Evolutionary conservation across 2,888 invertebrate genomes (phyloP).

Genomic region (Atherix ibis): DNA sequence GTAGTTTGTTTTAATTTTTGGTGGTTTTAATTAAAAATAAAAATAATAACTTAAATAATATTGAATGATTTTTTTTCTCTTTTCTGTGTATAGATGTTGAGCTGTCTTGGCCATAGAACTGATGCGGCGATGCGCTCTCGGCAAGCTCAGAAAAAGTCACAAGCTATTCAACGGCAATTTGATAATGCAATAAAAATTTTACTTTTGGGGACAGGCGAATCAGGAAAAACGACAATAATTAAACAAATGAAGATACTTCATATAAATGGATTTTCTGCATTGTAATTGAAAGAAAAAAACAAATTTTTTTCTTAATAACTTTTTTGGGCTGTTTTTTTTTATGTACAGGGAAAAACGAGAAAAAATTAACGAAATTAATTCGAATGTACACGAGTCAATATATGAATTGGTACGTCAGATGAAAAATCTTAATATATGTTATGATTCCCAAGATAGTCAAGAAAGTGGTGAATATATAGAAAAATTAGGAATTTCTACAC

Average conservation of each 20-base stretch:
- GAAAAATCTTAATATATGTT: constrained; percentile 36
- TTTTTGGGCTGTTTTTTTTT: not conserved
- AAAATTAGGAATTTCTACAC: constrained; percentile 36
- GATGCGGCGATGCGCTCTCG: constrained; percentile 34
- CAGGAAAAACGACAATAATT: constrained; percentile 71
- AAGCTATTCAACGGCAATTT: constrained; percentile 37
- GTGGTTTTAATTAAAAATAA: too few relatives aligned
- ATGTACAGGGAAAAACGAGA: constrained; percentile 46
- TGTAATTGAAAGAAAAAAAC: constrained; percentile 43
- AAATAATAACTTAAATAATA: too few relatives aligned
- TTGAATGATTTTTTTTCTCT: too few relatives aligned
- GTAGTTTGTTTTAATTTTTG: too few relatives aligned
- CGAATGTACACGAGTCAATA: constrained; percentile 62
- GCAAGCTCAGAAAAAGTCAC: constrained; percentile 38
- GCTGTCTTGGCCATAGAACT: constrained; percentile 21
- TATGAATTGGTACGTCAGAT: constrained; percentile 46
- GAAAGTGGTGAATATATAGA: constrained; percentile 35
- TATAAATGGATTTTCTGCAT: constrained; percentile 56
- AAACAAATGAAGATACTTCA: constrained; percentile 80
- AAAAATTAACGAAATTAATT: constrained; percentile 48
- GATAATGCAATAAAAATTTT: constrained; percentile 39
- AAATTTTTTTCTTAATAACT: not conserved
- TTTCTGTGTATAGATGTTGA: constrained; percentile 25
- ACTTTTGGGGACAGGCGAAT: constrained; percentile 58
- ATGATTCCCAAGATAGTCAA: constrained; percentile 31